Base-by-base conservation (phyloP, 2,888 invertebrate species). In the Trilocha varians region DNA sequence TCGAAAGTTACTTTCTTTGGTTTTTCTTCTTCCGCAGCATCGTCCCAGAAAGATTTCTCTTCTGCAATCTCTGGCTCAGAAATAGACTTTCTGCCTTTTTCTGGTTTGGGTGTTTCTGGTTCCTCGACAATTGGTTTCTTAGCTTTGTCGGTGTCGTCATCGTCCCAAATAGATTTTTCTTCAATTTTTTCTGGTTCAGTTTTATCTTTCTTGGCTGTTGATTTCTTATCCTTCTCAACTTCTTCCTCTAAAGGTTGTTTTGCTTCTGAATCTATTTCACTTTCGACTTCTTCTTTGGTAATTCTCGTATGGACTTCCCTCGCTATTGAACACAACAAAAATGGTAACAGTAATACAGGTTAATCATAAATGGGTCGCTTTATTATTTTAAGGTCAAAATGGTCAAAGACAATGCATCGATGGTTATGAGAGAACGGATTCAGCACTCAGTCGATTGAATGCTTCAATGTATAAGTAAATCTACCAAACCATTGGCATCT, bases 261-360 rank as follows among this genome's bases (percentile, higher is more conserved):
- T 34, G 59, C 59, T 49, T 68, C 71, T 42, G 47, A 55, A 41
- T 74, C 84, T 40, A 88, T 63, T 48, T 87, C 74, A 55, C 77
- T 82, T 70, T 88, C 87, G 52, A 79, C 59, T 35, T 78, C 65
- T 73, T 87, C 84, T 57, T 76, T 85, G 57, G 70, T 75, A 57
- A 85, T 71, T 56, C 77, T 78, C 62, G 83, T 75, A 71, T 78
- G 83, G 62, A 86, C 75, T 80, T 87, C 86, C 74, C 70, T 84
- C 46, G 87, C 87, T 87, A 84, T 70, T 69, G 59, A 57, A 69
- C 62, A 73, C 69, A 62, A 70, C 68, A 66, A 65, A 66, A 63
- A 59, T 64, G 61, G 59, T 65, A 61, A 67, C 54, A 64, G 57
- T 64, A 64, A 68, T 17, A 38, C 37, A 32, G 25, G 40, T 40